A percentile compares a stretch with the other conserved stretches of the same genome.
These are phyloP conservation scores for Corythornis leucogaster DNA, from an alignment of 2,797 vertebrate genomes.

Conservation along the genomic window DNA sequence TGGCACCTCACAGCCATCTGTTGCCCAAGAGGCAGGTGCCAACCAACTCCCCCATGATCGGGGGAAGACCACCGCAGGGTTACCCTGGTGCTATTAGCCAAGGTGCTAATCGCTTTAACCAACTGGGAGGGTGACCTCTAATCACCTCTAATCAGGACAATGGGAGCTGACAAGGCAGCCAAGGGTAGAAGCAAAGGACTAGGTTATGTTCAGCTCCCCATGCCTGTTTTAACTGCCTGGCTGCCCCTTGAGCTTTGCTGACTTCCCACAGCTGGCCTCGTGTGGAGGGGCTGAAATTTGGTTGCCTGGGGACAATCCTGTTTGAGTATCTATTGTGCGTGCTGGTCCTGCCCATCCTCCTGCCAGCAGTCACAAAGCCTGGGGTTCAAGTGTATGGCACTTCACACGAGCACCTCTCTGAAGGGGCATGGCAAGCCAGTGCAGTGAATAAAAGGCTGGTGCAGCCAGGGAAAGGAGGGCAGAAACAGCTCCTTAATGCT, in stretches of 20 bases:
- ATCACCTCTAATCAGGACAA: not conserved
- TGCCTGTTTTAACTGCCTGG: not conserved
- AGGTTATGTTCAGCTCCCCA: not conserved
- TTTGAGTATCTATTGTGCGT: accelerated
- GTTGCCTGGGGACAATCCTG: not conserved
- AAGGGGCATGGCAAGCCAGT: not conserved
- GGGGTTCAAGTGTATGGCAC: not conserved
- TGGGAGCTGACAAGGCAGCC: not conserved
- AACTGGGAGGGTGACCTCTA: not conserved
- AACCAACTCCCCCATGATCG: accelerated
- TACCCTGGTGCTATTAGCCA: not conserved
- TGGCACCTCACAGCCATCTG: not conserved
- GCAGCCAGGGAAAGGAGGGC: not conserved
- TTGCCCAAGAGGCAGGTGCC: not conserved
- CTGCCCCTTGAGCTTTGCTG: not conserved
- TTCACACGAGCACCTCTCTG: not conserved
- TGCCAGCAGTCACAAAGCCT: not conserved
- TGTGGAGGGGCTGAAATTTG: not conserved
- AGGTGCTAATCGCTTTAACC: not conserved
- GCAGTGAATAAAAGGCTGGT: not conserved
- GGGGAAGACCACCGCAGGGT: accelerated
- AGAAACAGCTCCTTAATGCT: not conserved
- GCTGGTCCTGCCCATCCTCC: not conserved
- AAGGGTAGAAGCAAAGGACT: not conserved
- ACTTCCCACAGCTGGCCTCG: too few relatives aligned